Conservation (phyloP, 2,113 vertebrate genomes). For the Glaucomys volans region DNA sequence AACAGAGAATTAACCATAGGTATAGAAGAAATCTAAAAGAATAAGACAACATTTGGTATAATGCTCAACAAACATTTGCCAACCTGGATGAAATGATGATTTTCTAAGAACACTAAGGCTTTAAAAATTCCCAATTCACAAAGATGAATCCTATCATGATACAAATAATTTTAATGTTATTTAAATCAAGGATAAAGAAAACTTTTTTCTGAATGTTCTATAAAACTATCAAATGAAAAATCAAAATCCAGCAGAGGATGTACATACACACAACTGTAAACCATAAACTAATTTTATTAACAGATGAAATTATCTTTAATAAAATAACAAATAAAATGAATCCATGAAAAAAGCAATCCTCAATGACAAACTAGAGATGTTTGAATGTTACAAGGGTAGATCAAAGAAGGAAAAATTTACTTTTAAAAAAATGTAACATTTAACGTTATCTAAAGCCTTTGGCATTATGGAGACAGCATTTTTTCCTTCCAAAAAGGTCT, state of each 20-base stretch:
- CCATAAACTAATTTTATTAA: constrained; percentile 4
- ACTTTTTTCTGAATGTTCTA: background rate
- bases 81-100: background rate
- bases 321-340: constrained; percentile 45
- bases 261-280: background rate
- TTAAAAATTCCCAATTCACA: background rate
- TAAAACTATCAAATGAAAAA: background rate
- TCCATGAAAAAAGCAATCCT: background rate
- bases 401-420: constrained; percentile 6
- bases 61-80: background rate
- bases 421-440: background rate
- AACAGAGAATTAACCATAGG: background rate
- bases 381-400: background rate
- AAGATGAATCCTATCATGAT: constrained; percentile 27
- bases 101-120: constrained; percentile 59
- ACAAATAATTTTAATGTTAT: constrained; percentile 11
- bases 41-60: background rate
- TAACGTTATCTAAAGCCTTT: constrained; percentile 3
- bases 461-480: background rate
- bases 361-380: background rate
- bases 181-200: constrained; percentile 23
- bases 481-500: background rate
- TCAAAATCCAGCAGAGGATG: background rate
- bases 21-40: background rate
- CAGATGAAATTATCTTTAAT: background rate